Conservation (phyloP, 2,797 vertebrate genomes). For the Sebastes oblongus region DNA sequence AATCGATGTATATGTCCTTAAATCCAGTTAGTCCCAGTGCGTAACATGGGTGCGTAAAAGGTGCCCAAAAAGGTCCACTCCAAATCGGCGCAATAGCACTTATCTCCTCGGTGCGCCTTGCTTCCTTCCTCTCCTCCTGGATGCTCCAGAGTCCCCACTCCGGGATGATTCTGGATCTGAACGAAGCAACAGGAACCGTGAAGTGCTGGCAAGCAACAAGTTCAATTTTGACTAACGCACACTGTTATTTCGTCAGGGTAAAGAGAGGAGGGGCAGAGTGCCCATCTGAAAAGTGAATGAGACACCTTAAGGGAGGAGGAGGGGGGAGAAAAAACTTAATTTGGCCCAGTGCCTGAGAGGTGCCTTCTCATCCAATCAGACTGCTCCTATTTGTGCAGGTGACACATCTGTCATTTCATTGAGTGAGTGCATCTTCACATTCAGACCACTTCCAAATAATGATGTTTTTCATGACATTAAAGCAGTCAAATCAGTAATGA, state of each 20-base stretch:
- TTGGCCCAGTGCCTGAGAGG: slow-evolving; percentile 48
- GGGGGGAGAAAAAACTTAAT: slow-evolving; percentile 26
- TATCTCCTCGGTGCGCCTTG: slow-evolving; percentile 40
- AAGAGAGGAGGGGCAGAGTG: slow-evolving; percentile 89
- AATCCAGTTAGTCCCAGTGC: slow-evolving; percentile 62
- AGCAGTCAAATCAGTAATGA: background rate
- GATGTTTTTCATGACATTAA: background rate
- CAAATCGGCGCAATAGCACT: slow-evolving; percentile 36
- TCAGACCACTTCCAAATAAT: background rate
- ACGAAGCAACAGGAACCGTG: slow-evolving; percentile 72
- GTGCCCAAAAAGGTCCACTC: slow-evolving; percentile 54
- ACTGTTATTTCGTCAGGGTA: slow-evolving; percentile 90
- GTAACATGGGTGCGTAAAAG: slow-evolving; percentile 79
- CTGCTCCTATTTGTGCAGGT: slow-evolving; percentile 8
- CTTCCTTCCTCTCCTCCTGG: slow-evolving; percentile 31
- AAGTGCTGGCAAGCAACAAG: slow-evolving; percentile 84
- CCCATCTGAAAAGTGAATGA: slow-evolving; percentile 84
- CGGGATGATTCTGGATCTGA: slow-evolving; percentile 69
- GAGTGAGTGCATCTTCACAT: background rate
- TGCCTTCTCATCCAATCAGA: slow-evolving; percentile 48
- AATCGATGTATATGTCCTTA: slow-evolving; percentile 36
- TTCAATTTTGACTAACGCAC: slow-evolving; percentile 90
- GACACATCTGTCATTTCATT: background rate
- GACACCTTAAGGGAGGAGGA: slow-evolving; percentile 69
- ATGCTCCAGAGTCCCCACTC: slow-evolving; percentile 67